Evolutionary conservation across 2,888 invertebrate genomes (phyloP).

Genomic region (Hemistola chrysoprasaria): DNA sequence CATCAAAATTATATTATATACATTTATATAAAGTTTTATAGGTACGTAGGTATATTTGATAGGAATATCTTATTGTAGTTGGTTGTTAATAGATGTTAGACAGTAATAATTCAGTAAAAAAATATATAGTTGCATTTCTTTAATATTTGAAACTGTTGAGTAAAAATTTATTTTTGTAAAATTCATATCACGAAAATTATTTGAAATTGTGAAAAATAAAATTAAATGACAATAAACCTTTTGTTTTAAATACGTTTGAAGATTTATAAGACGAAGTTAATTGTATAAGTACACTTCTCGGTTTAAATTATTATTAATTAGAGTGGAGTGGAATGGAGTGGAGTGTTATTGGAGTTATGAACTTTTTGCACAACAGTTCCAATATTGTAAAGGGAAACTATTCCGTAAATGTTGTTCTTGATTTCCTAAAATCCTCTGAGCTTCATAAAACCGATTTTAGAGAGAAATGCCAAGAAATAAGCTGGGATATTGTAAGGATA

Average conservation of each 20-base stretch:
- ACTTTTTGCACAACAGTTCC: slow-evolving; percentile 16
- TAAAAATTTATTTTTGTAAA: no score
- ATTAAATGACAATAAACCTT: no score
- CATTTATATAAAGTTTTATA: slow-evolving; percentile 76
- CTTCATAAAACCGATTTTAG: slow-evolving; percentile 67
- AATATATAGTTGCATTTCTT: slow-evolving; percentile 48
- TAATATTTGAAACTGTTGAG: slow-evolving; percentile 15
- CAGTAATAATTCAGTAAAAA: slow-evolving; percentile 54
- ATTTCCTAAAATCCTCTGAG: slow-evolving; percentile 47
- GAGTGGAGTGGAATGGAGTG: no score
- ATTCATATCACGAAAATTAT: no score
- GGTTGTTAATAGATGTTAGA: slow-evolving; percentile 67
- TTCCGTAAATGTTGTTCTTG: slow-evolving; percentile 30
- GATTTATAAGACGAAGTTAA: no score
- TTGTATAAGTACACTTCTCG: no score
- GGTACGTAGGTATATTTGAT: slow-evolving; percentile 36
- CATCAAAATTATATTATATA: slow-evolving; percentile 61
- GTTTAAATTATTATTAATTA: no score
- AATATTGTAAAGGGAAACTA: slow-evolving; percentile 22
- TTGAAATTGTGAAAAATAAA: no score
- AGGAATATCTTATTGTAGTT: slow-evolving; percentile 48
- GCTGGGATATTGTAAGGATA: slow-evolving; percentile 18
- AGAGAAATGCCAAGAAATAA: slow-evolving; percentile 49
- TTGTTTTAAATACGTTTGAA: no score
- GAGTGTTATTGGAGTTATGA: no score